phyloP scores from a whole-genome alignment of 2,797 vertebrate genomes.

The Aeoliscus strigatus region DNA sequence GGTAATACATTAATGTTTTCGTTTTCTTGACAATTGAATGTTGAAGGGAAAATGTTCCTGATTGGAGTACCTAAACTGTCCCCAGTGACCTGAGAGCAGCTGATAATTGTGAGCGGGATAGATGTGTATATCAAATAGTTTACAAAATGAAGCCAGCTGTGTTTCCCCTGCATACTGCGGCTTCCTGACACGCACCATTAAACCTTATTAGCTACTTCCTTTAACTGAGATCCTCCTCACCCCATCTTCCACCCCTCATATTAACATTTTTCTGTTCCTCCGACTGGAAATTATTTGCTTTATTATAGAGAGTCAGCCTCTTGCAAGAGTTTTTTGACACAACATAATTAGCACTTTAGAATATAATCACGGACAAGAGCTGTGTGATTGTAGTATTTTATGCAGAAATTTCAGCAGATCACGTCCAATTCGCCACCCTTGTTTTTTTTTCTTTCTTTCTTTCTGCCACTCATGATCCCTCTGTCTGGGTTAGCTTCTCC shows the following conservation, averaged over 20 bases:
- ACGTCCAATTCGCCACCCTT: constrained; percentile 43
- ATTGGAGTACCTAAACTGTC: constrained; percentile 89
- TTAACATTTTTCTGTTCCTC: constrained; percentile 98
- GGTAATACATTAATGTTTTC: constrained; percentile 74
- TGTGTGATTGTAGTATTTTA: constrained; percentile 88
- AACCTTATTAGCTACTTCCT: constrained; percentile 99
- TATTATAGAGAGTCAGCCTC: constrained; percentile 98
- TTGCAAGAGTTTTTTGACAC: constrained; percentile 93
- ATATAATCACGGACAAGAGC: constrained; percentile 93
- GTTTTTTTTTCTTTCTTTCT: constrained; percentile 35
- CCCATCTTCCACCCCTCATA: constrained; percentile 96
- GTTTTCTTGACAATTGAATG: constrained; percentile 83
- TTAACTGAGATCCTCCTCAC: constrained; percentile 92
- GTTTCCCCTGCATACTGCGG: constrained; percentile 98
- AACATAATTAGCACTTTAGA: constrained; percentile 97
- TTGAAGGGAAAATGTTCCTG: constrained; percentile 77
- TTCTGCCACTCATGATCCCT: constrained; percentile 41
- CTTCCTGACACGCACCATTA: constrained; percentile 99
- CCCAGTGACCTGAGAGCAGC: constrained; percentile 91
- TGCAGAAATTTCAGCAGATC: constrained; percentile 90
- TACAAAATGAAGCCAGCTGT: constrained; percentile 99
- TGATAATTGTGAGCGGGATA: constrained; percentile 91
- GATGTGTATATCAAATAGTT: constrained; percentile 99
- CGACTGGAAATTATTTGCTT: constrained; percentile 99
- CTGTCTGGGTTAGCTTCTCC: constrained; percentile 59